Base-by-base conservation (phyloP, 2,888 invertebrate genomes). In the Aporophyla lueneburgensis region DNA sequence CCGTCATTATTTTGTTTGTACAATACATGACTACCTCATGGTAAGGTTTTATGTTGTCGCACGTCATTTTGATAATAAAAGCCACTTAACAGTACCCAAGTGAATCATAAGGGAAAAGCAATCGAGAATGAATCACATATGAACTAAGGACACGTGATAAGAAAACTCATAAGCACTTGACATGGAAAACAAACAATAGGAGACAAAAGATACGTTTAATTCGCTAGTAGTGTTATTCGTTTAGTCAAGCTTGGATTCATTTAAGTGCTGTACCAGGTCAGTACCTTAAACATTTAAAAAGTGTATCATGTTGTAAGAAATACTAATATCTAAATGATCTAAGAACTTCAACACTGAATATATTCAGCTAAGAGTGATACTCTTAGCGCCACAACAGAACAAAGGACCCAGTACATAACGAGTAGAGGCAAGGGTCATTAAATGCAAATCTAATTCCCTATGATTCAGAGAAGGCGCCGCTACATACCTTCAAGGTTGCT, bases 401-500 rank as follows among this genome's bases (percentile, higher is more conserved):
- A 81, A 85, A 77, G 65, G 68, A 73, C 67, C 16, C 21, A 56
- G 62, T 54, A 40, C 43, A 12, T 56, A 63, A 73, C 59, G 24
- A 70, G 51, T 67, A 21, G 53, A 74, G 63, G 71, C 62, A 84
- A 81, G 74, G 81, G 81, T 78, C 83, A 88, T 85, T 89, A 84
- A 87, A 85, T 89, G 89, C 88, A 89, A 87, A 86, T 88, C 76
- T 79, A 82, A 87, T 81, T 82, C 81, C 81, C 83, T 86, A 88
- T 90, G 90, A 91, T 76, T 92, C 91, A 90, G 83, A 80, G 85
- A 71, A 81, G 82, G 87, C 86, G 86, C 86, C 82, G 84, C 77
- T 80, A 83, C 80, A 71, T 85, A 85, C 78, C 82, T 84, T 85
- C 91, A 91, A 92, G 92, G 91, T 88, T 91, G 88, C 86, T 81